Evolutionary conservation across 2,113 vertebrate species (phyloP).

Genomic region (Rattus rattus): DNA sequence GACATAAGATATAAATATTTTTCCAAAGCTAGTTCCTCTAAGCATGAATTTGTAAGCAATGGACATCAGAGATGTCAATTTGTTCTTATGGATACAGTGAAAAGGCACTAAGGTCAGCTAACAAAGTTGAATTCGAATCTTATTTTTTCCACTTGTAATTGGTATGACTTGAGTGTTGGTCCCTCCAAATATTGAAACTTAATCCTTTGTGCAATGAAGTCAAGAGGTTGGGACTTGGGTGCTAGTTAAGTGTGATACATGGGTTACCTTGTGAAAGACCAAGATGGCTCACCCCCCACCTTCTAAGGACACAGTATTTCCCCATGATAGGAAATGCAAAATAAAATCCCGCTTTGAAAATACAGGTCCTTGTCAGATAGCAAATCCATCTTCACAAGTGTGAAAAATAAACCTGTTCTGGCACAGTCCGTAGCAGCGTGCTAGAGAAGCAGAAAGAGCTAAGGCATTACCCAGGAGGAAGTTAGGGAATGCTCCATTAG

Average conservation of each 20-base stretch:
- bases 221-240: not conserved
- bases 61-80: slow-evolving; percentile 27
- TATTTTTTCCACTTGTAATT: not conserved
- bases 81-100: not conserved
- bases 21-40: slow-evolving; percentile 16
- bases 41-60: not conserved
- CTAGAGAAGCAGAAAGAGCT: not conserved
- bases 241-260: not conserved
- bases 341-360: not conserved
- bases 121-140: not conserved
- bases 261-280: not conserved
- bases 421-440: not conserved
- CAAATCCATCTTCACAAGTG: not conserved
- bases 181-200: not conserved
- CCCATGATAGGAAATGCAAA: not conserved
- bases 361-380: not conserved
- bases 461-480: not conserved
- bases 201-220: not conserved
- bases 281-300: not conserved
- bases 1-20: not conserved
- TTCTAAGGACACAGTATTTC: not conserved
- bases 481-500: not conserved
- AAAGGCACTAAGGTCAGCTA: not conserved
- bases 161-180: not conserved
- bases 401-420: not conserved